A percentile compares a stretch with the other conserved stretches of the same genome.
Evolutionary conservation across 2,113 vertebrate genomes (phyloP).

Genomic region (Orientallactaga bullata): DNA sequence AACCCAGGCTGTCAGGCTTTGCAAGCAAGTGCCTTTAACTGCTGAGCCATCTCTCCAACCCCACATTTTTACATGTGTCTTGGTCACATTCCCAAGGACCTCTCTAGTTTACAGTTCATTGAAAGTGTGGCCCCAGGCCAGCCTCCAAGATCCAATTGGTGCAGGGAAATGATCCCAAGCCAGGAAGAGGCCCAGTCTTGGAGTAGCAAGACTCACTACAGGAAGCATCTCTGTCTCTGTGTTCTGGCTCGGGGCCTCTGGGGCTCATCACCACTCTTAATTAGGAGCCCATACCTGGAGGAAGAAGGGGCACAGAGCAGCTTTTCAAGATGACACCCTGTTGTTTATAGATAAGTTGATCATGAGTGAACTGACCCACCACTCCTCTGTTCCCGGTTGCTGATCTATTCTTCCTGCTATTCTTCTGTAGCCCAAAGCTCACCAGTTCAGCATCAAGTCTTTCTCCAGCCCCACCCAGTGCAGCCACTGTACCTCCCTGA

Average conservation of each 20-base stretch:
- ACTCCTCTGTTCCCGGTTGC: too few species aligned
- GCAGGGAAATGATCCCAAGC: rapidly evolving
- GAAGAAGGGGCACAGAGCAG: rapidly evolving
- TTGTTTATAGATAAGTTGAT: rapidly evolving
- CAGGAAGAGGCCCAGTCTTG: rapidly evolving
- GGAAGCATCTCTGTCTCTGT: rapidly evolving
- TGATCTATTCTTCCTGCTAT: not conserved
- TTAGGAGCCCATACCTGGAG: too few species aligned
- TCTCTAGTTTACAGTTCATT: not conserved
- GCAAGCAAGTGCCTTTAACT: too few species aligned
- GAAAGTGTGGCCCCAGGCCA: rapidly evolving
- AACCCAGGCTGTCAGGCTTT: too few species aligned
- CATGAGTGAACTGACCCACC: rapidly evolving
- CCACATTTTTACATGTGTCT: not conserved
- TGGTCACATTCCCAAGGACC: not conserved
- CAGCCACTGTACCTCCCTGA: conserved; percentile 97
- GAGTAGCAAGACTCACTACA: rapidly evolving
- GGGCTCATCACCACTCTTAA: not conserved
- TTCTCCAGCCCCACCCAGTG: conserved; percentile 97
- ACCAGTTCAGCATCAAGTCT: conserved; percentile 96
- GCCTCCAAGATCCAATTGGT: not conserved
- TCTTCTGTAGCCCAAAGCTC: conserved; percentile 94
- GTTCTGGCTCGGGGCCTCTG: not conserved
- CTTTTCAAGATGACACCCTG: rapidly evolving
- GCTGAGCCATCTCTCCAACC: too few species aligned